Percentiles rank a stretch among this genome's conserved stretches.
Conservation (phyloP, 2,113 vertebrate genomes). For the Typhlomys cinereus region DNA sequence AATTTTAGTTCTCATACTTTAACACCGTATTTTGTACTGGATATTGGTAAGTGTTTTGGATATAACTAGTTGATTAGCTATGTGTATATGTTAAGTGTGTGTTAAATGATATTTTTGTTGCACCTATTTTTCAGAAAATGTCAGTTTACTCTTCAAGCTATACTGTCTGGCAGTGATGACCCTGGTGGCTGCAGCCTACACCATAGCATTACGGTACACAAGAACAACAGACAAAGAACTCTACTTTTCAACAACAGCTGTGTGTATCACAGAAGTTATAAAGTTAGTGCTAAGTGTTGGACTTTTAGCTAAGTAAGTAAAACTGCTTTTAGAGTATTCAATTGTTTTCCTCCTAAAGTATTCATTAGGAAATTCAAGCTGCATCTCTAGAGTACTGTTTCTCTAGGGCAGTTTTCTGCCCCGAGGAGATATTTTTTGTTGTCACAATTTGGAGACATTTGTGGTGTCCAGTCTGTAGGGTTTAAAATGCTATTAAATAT, state of each 20-base stretch:
- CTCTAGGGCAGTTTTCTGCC: not conserved
- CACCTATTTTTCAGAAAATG: conserved; percentile 88
- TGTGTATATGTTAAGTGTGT: not conserved
- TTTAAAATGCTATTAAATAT: not conserved
- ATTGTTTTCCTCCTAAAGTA: not conserved
- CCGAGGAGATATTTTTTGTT: not conserved
- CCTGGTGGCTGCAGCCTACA: conserved; percentile 94
- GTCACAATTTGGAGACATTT: not conserved
- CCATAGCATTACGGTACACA: conserved; percentile 92
- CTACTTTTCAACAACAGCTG: conserved; percentile 96
- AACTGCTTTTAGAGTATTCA: conserved; percentile 26
- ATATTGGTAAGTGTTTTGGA: not conserved
- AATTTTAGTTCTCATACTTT: conserved; percentile 8
- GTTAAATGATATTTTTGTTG: conserved; percentile 67
- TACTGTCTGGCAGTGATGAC: conserved; percentile 99
- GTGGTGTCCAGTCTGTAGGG: not conserved
- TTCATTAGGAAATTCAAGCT: conserved; percentile 28
- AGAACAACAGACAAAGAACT: conserved; percentile 87
- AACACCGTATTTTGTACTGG: conserved; percentile 35
- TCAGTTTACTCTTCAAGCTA: conserved; percentile 93
- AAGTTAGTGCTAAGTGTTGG: conserved; percentile 93
- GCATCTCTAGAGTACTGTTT: not conserved
- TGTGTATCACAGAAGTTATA: conserved; percentile 94
- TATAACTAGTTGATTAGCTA: not conserved
- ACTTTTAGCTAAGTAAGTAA: conserved; percentile 94